phyloP scores from a whole-genome alignment of 2,113 vertebrate genomes.

The Neopipo cinnamomea region DNA sequence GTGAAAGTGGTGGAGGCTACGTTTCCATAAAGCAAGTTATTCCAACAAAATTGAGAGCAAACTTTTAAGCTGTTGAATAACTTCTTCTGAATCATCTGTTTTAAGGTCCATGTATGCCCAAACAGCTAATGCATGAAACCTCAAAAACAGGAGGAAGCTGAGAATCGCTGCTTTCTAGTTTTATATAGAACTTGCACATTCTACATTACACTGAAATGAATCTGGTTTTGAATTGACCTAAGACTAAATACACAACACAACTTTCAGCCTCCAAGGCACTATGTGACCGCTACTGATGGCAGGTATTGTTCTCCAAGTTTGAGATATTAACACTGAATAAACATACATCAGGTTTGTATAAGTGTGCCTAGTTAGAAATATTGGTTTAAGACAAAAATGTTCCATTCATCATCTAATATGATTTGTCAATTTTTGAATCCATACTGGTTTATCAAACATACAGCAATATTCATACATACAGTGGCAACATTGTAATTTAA shows the following conservation, averaged over 20 bases:
- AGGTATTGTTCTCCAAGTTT: neutral
- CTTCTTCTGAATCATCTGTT: neutral
- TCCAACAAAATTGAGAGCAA: neutral
- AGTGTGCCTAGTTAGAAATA: neutral
- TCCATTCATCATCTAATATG: neutral
- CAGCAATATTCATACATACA: neutral
- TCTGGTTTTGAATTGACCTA: neutral
- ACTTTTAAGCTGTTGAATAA: neutral
- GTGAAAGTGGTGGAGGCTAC: neutral
- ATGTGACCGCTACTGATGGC: neutral
- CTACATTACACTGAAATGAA: neutral
- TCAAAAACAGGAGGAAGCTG: neutral
- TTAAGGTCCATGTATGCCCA: neutral
- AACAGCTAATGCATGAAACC: neutral
- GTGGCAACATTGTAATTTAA: neutral
- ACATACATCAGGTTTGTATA: neutral
- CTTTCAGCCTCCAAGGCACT: neutral
- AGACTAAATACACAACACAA: neutral
- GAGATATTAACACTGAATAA: neutral
- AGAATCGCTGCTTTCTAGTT: neutral
- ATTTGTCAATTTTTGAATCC: neutral
- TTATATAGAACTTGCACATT: neutral
- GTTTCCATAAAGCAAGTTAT: neutral
- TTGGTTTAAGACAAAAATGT: neutral
- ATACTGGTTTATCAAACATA: neutral